These are phyloP conservation scores for human DNA, from an alignment of 2,113 vertebrate genomes.

Conservation along the genomic window GRCh38 chr3:174937001-174937500, in stretches of 20 bases:
- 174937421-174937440: background rate
- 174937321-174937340: background rate
- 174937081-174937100: background rate
- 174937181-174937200: background rate
- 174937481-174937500: background rate
- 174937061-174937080: background rate
- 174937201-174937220: background rate
- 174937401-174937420: background rate
- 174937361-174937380: background rate
- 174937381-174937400: background rate
- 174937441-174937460: constrained; percentile 26
- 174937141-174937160: background rate
- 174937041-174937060: background rate
- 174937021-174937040: background rate
- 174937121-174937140: background rate
- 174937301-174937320: background rate
- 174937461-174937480: background rate
- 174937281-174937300: background rate
- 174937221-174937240: background rate
- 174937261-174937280: background rate
- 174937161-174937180: background rate
- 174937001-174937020: background rate
- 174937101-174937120: background rate
- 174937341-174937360: background rate
- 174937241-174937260: background rate